Percentiles rank a stretch among this genome's conserved stretches.
Evolutionary conservation across 2,797 vertebrate genomes (phyloP).

Genomic region (Dendrocincla fuliginosa): DNA sequence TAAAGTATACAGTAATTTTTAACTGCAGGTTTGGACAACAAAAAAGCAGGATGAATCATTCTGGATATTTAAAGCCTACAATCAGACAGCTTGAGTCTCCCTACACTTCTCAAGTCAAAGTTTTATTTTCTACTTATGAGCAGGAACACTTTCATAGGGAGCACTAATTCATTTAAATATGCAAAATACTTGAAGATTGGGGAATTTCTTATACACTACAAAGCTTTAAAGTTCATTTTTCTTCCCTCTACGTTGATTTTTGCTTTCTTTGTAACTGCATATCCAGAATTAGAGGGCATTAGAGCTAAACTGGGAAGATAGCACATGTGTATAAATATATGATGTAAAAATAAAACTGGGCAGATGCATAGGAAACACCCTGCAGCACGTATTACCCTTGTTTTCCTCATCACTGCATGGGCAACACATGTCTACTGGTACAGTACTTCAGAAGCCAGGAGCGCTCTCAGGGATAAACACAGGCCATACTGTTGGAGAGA

Average conservation of each 20-base stretch:
- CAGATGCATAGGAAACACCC: slow-evolving; percentile 64
- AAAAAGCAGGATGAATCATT: slow-evolving; percentile 67
- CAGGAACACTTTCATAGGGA: background rate
- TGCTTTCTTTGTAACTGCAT: background rate
- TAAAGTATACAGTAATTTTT: slow-evolving; percentile 58
- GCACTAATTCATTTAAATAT: background rate
- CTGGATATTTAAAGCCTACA: slow-evolving; percentile 64
- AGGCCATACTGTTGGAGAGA: background rate
- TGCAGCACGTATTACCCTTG: slow-evolving; percentile 62
- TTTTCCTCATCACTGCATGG: slow-evolving; percentile 65
- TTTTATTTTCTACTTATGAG: slow-evolving; percentile 50
- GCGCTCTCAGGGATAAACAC: background rate
- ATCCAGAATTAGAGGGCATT: slow-evolving; percentile 48
- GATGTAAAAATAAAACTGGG: slow-evolving; percentile 64
- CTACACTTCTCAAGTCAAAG: slow-evolving; percentile 40
- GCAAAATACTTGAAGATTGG: background rate
- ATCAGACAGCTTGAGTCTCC: slow-evolving; percentile 60
- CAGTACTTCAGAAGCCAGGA: slow-evolving; percentile 21
- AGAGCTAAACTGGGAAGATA: slow-evolving; percentile 45
- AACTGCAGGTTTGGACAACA: slow-evolving; percentile 66
- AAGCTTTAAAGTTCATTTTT: background rate
- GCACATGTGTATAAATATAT: slow-evolving; percentile 49
- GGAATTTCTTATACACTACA: background rate
- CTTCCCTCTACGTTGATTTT: background rate
- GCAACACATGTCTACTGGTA: slow-evolving; percentile 49